These are phyloP conservation scores for Pseudorhombus dupliciocellatus DNA, from an alignment of 2,113 vertebrate genomes.

Conservation along the genomic window DNA sequence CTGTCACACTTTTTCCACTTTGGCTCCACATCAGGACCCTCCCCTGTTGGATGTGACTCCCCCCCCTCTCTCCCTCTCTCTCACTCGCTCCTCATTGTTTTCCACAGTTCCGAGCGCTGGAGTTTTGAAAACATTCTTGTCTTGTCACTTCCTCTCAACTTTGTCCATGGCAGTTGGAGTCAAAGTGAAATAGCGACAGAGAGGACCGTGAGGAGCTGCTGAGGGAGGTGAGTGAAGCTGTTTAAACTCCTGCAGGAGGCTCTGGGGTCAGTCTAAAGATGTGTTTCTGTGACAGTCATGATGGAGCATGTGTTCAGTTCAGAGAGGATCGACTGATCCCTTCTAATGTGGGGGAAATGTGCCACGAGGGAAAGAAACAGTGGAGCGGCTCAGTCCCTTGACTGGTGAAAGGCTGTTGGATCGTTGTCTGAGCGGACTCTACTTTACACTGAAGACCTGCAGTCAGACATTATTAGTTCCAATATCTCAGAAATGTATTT, in stretches of 20 bases:
- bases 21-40: slow-evolving; percentile 53
- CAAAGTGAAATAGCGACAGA: not conserved
- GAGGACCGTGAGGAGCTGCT: not conserved
- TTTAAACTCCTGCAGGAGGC: not conserved
- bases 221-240: slow-evolving; percentile 52
- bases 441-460: not conserved
- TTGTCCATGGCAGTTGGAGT: slow-evolving; percentile 16
- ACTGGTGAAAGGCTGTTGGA: slow-evolving; percentile 3
- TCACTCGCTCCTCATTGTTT: slow-evolving; percentile 40
- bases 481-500: not conserved
- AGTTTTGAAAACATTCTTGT: not conserved
- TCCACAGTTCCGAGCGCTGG: not conserved
- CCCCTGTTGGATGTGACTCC: slow-evolving; percentile 50
- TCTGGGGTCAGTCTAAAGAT: not conserved
- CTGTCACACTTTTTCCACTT: slow-evolving; percentile 64
- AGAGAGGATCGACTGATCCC: not conserved
- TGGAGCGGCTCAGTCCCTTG: not conserved
- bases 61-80: not conserved
- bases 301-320: not conserved
- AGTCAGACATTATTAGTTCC: not conserved
- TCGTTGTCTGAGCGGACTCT: not conserved
- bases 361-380: slow-evolving; percentile 1
- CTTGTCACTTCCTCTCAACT: not conserved
- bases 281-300: not conserved
- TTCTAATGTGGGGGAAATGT: not conserved